Evolutionary conservation across 2,797 vertebrate species (phyloP).

Genomic region (Channa striata): DNA sequence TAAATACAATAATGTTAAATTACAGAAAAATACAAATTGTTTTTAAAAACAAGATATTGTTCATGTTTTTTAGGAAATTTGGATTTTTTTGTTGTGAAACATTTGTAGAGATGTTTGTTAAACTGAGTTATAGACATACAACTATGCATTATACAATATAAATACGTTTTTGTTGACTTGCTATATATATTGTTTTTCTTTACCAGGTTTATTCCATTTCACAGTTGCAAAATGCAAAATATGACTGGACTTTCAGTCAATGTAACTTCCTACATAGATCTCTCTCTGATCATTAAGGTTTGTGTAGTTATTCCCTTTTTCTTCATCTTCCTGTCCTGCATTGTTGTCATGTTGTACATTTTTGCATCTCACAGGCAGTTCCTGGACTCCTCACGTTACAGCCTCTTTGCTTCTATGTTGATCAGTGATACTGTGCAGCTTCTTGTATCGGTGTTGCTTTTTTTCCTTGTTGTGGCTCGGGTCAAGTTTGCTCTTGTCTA

Average conservation of each 20-base stretch:
- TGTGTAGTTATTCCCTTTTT: slow-evolving; percentile 78
- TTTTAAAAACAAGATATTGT: no score
- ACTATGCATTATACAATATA: no score
- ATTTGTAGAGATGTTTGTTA: no score
- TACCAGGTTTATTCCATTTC: slow-evolving; percentile 1
- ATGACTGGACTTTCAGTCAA: slow-evolving; percentile 69
- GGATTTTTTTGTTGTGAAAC: no score
- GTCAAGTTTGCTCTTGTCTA: slow-evolving; percentile 68
- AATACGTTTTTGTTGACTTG: no score
- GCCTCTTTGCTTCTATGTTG: slow-evolving; percentile 84
- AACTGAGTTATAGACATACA: no score
- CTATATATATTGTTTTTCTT: no score
- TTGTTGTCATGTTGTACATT: slow-evolving; percentile 78
- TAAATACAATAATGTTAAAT: no score
- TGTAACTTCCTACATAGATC: slow-evolving; percentile 52
- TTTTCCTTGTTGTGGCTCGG: slow-evolving; percentile 66
- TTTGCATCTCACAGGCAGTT: slow-evolving; percentile 81
- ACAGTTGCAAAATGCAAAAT: slow-evolving; percentile 80
- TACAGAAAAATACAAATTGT: no score
- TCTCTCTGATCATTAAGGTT: slow-evolving; percentile 77
- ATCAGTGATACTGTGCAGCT: slow-evolving; percentile 64
- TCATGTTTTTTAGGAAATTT: no score
- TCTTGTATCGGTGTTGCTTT: slow-evolving; percentile 16
- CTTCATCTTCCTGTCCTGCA: slow-evolving; percentile 77
- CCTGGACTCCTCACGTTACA: slow-evolving; percentile 80